Base-by-base conservation (phyloP, 1,140 invertebrate species). In the Colletes gigas region DNA sequence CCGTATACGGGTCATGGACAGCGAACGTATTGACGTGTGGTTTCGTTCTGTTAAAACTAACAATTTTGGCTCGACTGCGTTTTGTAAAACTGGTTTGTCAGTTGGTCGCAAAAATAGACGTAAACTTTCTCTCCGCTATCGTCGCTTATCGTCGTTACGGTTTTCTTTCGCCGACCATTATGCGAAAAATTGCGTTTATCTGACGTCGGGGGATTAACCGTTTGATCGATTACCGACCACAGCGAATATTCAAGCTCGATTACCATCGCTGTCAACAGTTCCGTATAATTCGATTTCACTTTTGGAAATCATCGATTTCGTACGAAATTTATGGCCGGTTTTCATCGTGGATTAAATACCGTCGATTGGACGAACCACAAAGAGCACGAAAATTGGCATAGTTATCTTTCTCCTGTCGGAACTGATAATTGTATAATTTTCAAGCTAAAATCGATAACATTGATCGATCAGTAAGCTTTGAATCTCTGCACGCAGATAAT, bases 211-310 rank as follows among this genome's bases (percentile, higher is more conserved):
- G 60, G 19, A 78, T 78, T 30, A 55, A 55, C 0, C 21, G 50
- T 54, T 63, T 80, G 71, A 83, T 83, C 60, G 78, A 83, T 83
- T 52, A 14, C 52, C 39, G 6, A 39, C 30, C 59, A 17, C 47
- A 50, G 41, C 10, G 21, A 57, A 30, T 66, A 68, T 71, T 63
- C 52, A 21, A 14, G n/a, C 19, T 7, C 30, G 65, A 68, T 72
- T 60, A 68, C 71, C 30, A 8, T 6, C 21, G 21, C 9, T 50
- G 39, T 60, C 62, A 41, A 44, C 54, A 19, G 44, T 60, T 71
- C 21, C 9, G 21, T 7, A 30, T 63, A 17, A 78, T 21, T 55
- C 17, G 19, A 55, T 68, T 39, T 19, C 12, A 30, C 30, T 30
- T 7, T 30, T 15, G 21, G 39, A 78, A 63, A 39, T 65, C 39